Evolutionary conservation across 1,140 invertebrate genomes (phyloP), one percentile per base, ranked within the genome.

Genomic region (Pseudachorutes palmiensis): DNA sequence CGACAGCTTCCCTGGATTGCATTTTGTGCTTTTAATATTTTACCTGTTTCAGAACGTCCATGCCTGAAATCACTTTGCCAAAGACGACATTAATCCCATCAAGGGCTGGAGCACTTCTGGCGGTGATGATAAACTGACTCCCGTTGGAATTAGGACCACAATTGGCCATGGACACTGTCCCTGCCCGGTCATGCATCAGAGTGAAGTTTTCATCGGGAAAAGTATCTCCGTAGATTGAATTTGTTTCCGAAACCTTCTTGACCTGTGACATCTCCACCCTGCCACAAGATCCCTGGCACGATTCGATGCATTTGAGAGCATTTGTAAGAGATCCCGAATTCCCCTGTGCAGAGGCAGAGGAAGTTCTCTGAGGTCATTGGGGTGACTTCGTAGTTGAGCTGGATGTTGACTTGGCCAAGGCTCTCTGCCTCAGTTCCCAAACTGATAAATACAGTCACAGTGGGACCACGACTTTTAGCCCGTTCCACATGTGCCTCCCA

Each of bases 291-390:
- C 75, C 91, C 89, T 57, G 91, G 92, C 78, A 97, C 96, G 49
- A 98, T 89, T 68, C 94, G 83, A 77, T 95, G 92, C 76, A 97
- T 94, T 33, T 79, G 83, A 74, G 87, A 91, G 1, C 88, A 89
- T 80, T 95, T 92, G 80, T 90, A 97, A 0, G 93, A 94, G 77
- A 89, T 95, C 1, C 94, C 94, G 78, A 89, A 92, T 78, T 97
- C 94, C 76, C 95, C 91, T 1, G 94, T 97, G 77, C 95, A 98
- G 0, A 98, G 81, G 64, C 87, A 87, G 30, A 90, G 82, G 77
- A 98, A 98, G 79, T 98, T 98, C 77, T 96, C 92, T 49, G 90
- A 91, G 36, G 96, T 98, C 78, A 88, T 89, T 2, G 96, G 96
- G n/a, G 93, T 94, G 62, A 98, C 84, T 78, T 98, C 94, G 36